These are phyloP conservation scores for Microctonus brassicae DNA, from an alignment of 2,888 invertebrate genomes.

Conservation along the genomic window DNA sequence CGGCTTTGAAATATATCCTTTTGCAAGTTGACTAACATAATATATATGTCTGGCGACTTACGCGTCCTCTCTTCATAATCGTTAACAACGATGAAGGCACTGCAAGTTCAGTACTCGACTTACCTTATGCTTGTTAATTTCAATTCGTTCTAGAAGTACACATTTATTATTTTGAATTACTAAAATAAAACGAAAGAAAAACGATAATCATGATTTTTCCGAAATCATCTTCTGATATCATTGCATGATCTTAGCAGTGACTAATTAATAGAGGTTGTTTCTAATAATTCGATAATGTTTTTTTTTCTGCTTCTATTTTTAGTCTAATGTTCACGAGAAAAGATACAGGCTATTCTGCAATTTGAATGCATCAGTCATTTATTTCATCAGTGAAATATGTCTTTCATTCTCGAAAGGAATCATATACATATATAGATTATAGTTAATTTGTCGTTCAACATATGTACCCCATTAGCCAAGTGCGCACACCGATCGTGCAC, in stretches of 20 bases:
- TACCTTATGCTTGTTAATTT: not conserved
- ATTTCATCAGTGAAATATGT: not conserved
- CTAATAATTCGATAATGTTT: no score
- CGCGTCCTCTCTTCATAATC: conserved; percentile 27
- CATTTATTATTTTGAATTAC: not conserved
- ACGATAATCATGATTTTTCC: not conserved
- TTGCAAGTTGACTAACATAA: conserved; percentile 10
- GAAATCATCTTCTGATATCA: conserved; percentile 15
- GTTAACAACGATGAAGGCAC: conserved; percentile 23
- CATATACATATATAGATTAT: not conserved
- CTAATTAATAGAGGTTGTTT: no score
- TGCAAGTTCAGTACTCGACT: not conserved
- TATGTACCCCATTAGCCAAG: no score
- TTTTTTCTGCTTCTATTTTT: conserved; percentile 4
- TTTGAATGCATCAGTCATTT: not conserved
- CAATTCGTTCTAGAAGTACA: not conserved
- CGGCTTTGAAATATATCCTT: conserved; percentile 13
- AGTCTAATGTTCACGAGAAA: not conserved
- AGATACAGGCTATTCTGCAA: not conserved
- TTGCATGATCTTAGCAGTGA: no score
- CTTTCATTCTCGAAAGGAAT: not conserved
- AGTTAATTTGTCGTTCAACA: no score
- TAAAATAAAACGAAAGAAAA: conserved; percentile 8
- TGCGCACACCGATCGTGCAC: no score
- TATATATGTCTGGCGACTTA: conserved; percentile 18